Percentiles rank a stretch among this genome's conserved stretches.
Evolutionary conservation across 1,140 invertebrate species (phyloP).

Genomic region (Oedothorax gibbosus): DNA sequence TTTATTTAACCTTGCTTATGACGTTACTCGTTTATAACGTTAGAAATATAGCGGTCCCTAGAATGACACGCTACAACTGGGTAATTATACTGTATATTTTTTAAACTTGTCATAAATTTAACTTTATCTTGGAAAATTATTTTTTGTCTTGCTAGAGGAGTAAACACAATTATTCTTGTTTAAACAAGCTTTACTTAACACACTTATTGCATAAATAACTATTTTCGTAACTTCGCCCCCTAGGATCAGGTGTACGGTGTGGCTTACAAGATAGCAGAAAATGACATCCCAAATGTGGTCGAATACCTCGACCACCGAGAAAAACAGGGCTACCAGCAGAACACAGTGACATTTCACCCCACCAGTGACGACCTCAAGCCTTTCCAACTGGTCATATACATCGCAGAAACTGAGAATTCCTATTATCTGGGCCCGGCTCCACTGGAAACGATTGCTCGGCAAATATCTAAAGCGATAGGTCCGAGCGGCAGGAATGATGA

Average conservation of each 20-base stretch:
- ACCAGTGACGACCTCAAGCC: slow-evolving; percentile 68
- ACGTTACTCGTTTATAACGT: too few species aligned
- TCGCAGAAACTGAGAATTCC: slow-evolving; percentile 80
- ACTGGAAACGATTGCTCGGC: slow-evolving; percentile 80
- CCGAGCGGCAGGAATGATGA: slow-evolving; percentile 89
- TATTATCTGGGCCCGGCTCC: slow-evolving; percentile 75
- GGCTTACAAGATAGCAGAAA: slow-evolving; percentile 84
- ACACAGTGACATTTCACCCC: slow-evolving; percentile 79
- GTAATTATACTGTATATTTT: too few species aligned
- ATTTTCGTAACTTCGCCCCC: slow-evolving; percentile 54
- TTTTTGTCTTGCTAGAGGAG: too few species aligned
- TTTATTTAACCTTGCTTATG: too few species aligned
- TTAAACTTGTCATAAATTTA: too few species aligned
- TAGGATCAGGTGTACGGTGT: slow-evolving; percentile 86
- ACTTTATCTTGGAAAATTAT: too few species aligned
- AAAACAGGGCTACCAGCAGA: slow-evolving; percentile 86
- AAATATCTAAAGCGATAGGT: slow-evolving; percentile 79
- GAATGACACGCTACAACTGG: too few species aligned
- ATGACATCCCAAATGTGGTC: slow-evolving; percentile 78
- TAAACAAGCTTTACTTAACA: too few species aligned
- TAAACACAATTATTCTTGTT: too few species aligned
- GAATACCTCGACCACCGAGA: slow-evolving; percentile 89
- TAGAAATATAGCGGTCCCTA: too few species aligned
- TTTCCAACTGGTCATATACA: slow-evolving; percentile 84
- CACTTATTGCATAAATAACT: too few species aligned